Conservation (phyloP, 2,113 vertebrate species). For the Paradisaea rubra region DNA sequence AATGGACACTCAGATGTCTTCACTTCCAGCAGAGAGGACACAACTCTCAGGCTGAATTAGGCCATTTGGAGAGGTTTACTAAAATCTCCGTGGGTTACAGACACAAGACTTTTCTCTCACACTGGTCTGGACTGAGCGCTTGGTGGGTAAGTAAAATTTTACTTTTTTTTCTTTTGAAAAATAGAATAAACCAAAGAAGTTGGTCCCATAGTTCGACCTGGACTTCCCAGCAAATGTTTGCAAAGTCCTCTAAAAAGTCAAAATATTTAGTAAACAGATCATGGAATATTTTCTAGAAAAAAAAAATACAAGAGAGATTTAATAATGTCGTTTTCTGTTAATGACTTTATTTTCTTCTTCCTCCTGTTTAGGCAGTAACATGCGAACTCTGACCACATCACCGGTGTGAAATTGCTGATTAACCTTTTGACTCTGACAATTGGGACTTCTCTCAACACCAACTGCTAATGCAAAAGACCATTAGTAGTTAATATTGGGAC, state of each 20-base stretch:
- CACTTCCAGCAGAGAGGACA: neutral
- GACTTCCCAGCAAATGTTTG: neutral
- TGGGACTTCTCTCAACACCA: constrained; percentile 39
- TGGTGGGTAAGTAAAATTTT: neutral
- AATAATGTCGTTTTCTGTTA: neutral
- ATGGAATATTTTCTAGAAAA: neutral
- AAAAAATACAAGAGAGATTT: neutral
- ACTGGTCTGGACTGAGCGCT: neutral
- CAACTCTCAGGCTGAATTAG: neutral
- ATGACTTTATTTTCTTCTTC: neutral
- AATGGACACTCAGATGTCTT: neutral
- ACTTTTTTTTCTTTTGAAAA: neutral
- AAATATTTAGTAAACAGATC: neutral
- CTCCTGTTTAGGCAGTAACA: constrained; percentile 1
- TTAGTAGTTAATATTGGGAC: constrained; percentile 53
- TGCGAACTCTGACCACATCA: constrained; percentile 32
- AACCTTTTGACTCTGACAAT: constrained; percentile 54
- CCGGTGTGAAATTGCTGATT: constrained; percentile 64
- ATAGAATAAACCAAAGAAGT: neutral
- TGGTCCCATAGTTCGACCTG: neutral
- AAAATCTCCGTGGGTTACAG: neutral
- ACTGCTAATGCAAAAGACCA: constrained; percentile 58
- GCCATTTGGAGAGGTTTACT: neutral
- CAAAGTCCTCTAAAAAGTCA: neutral
- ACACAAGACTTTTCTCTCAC: neutral